Conservation (phyloP, 1,140 invertebrate species). For the Steinernema feltiae region DNA sequence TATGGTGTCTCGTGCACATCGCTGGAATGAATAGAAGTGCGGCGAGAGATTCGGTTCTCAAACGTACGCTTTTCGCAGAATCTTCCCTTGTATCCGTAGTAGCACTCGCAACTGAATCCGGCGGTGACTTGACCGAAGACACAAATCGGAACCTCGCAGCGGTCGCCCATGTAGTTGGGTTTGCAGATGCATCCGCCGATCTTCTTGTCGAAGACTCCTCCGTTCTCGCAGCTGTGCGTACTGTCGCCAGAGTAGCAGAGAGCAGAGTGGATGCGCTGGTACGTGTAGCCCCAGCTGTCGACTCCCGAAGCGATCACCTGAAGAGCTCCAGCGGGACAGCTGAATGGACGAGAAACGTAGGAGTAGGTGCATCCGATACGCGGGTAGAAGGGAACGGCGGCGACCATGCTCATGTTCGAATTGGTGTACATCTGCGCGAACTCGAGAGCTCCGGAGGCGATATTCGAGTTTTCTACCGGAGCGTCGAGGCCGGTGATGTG, state of each 20-base stretch:
- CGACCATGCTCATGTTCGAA: conserved; percentile 18
- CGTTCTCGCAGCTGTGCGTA: conserved; percentile 25
- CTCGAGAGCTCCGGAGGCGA: conserved; percentile 15
- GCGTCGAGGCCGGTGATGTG: conserved; percentile 14
- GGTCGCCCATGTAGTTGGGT: conserved; percentile 28
- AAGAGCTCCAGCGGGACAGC: conserved; percentile 10
- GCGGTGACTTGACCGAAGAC: conserved; percentile 3
- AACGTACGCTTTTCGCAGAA: conserved; percentile 35
- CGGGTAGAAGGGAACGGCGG: not conserved
- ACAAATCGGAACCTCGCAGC: conserved; percentile 22
- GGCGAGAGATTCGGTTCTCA: too few relatives aligned
- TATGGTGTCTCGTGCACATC: not conserved
- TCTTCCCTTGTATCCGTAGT: not conserved
- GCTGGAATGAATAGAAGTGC: too few relatives aligned
- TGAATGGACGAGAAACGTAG: conserved; percentile 29
- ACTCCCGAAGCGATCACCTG: conserved; percentile 27
- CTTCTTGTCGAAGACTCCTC: conserved; percentile 23
- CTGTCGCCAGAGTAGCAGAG: conserved; percentile 14
- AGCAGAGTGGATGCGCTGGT: conserved; percentile 25
- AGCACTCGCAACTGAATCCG: conserved; percentile 16
- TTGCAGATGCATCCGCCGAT: conserved; percentile 22
- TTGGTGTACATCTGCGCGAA: conserved; percentile 33
- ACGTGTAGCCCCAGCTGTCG: conserved; percentile 25
- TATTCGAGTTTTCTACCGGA: not conserved
- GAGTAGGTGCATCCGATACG: conserved; percentile 22